Evolutionary conservation across 1,140 invertebrate genomes (phyloP).

Genomic region (Anoplolepis gracilipes): DNA sequence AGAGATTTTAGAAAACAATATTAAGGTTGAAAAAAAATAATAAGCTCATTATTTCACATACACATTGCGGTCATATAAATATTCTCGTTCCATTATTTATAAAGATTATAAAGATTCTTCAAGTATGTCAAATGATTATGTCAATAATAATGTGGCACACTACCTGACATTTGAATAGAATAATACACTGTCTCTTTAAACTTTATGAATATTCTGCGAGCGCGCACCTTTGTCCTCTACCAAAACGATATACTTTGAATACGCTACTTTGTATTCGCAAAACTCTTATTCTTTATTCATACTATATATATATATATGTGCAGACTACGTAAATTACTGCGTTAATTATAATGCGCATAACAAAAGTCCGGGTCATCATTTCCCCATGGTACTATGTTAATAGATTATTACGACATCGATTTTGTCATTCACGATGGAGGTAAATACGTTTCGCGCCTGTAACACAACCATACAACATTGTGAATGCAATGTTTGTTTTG

Average conservation of each 20-base stretch:
- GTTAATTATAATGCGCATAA: slow-evolving; percentile 26
- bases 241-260: not conserved
- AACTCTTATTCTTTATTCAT: not conserved
- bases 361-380: slow-evolving; percentile 44
- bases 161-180: not conserved
- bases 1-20: not conserved
- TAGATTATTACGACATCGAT: slow-evolving; percentile 57
- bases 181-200: not conserved
- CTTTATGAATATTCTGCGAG: not conserved
- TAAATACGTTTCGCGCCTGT: not conserved
- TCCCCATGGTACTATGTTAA: slow-evolving; percentile 18
- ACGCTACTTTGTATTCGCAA: not conserved
- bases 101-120: not conserved
- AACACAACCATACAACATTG: not conserved
- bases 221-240: not conserved
- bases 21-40: not conserved
- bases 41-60: not conserved
- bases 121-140: not conserved
- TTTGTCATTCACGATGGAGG: slow-evolving; percentile 43
- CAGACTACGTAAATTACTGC: slow-evolving; percentile 14
- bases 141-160: not conserved
- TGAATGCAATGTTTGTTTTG: slow-evolving; percentile 14
- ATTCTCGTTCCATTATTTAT: not conserved
- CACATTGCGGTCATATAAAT: not conserved
- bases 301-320: no score